Conservation (phyloP, 2,797 vertebrate species). For the Pteronotus mesoamericanus region DNA sequence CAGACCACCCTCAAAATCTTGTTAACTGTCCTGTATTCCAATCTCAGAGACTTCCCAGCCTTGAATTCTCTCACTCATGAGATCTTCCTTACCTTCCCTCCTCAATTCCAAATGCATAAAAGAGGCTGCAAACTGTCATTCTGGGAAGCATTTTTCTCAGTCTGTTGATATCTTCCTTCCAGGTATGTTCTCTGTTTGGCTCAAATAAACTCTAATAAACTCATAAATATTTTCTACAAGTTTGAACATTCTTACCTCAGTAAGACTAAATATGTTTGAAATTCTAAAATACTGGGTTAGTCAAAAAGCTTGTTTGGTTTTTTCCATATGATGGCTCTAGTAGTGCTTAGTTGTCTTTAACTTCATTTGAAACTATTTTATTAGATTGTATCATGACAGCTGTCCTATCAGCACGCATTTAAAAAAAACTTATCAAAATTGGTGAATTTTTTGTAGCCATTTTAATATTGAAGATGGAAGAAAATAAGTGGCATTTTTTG, state of each 20-base stretch:
- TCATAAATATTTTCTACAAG: not conserved
- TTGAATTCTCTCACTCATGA: not conserved
- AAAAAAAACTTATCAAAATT: too few relatives aligned
- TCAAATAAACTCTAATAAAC: not conserved
- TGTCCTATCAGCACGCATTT: too few relatives aligned
- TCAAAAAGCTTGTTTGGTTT: too few relatives aligned
- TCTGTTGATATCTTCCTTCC: too few relatives aligned
- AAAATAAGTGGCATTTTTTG: too few relatives aligned
- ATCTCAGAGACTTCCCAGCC: not conserved
- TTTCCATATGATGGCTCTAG: too few relatives aligned
- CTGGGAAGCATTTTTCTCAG: not conserved
- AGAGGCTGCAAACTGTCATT: not conserved
- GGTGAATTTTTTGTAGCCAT: too few relatives aligned
- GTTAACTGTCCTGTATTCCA: not conserved
- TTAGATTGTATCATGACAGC: too few relatives aligned
- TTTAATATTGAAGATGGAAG: too few relatives aligned
- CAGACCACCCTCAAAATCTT: not conserved
- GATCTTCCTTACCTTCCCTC: not conserved
- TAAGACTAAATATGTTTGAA: not conserved
- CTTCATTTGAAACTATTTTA: too few relatives aligned
- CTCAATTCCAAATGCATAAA: not conserved
- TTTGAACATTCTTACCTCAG: not conserved
- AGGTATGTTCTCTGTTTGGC: not conserved
- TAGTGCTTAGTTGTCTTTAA: too few relatives aligned
- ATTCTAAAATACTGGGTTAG: not conserved